phyloP scores from a whole-genome alignment of 2,888 invertebrate species.

The Caenorhabditis angaria region DNA sequence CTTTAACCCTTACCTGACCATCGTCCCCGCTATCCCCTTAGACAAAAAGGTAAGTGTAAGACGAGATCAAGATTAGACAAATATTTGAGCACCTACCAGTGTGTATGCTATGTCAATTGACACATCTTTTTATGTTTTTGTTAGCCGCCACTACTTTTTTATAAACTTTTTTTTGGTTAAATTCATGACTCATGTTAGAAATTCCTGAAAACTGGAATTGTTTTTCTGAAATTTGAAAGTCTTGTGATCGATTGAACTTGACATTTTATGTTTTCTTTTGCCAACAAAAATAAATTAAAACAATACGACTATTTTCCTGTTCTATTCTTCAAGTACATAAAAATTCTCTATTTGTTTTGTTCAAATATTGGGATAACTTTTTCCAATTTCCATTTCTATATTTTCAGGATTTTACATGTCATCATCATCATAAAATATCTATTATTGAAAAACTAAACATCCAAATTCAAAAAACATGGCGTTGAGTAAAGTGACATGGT shows the following conservation, averaged over 20 bases:
- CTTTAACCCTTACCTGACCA: too few species aligned
- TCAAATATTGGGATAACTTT: background rate
- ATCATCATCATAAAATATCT: too few species aligned
- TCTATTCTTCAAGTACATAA: too few species aligned
- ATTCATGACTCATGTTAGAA: too few species aligned
- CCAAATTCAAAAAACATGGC: background rate
- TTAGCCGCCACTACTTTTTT: background rate
- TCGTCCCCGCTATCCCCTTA: background rate
- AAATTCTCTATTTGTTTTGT: too few species aligned
- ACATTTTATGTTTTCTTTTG: background rate
- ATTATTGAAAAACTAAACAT: too few species aligned
- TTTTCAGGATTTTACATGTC: too few species aligned
- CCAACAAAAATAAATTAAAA: too few species aligned
- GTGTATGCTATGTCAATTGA: background rate
- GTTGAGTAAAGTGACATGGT: constrained; percentile 45
- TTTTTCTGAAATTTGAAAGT: too few species aligned
- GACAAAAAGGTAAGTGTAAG: background rate
- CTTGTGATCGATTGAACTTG: background rate
- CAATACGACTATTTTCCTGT: too few species aligned
- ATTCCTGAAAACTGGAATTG: too few species aligned
- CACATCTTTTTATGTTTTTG: background rate
- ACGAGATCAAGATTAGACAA: constrained; percentile 2
- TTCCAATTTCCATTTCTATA: background rate
- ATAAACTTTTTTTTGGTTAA: too few species aligned
- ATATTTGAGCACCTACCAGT: background rate